Evolutionary conservation across 2,797 vertebrate species (phyloP), one percentile per base, ranked within the genome.

Genomic region (Geotrypetes seraphini): DNA sequence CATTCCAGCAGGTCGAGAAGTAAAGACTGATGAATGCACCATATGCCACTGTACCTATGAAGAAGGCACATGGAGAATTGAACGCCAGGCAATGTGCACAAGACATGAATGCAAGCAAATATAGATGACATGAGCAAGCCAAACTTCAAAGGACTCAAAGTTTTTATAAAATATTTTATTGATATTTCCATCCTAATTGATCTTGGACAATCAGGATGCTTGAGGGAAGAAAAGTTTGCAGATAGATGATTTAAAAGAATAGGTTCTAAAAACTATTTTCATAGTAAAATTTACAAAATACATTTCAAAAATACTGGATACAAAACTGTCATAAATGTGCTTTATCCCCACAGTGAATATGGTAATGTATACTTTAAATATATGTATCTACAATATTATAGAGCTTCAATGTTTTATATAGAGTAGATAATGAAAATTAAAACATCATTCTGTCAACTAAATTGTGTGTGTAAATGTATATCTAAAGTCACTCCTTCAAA

Each of bases 31-130:
- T 13, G 92, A 95, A 28, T 99, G 96, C 43, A 99, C 96, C 50
- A 89, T 96, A 73, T 99, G 96, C 61, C 96, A 99, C 81, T 99
- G 96, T 61, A 98, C 94, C 12, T 99, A 97, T 0, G 96, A 99
- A 69, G 94, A 96, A 51, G 92, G 90, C 44, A 97, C 94, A 0
- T 99, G 94, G 94, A 83, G 92, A 57, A 92, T 98, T 22, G 95
- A 97, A 41, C 83, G 89, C 13, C 94, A 98, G 73, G 96, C 96
- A 16, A 90, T 90, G 83, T 99, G 96, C 80, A 97, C 89, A 20
- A 89, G 86, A 63, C 94, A 99, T 13, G 95, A 97, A 66, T 99
- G 95, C 83, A 85, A 90, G 68, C 86, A 84, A 31, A 92, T 86
- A 67, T 96, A 93, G 70, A 66, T 38, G 11, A n/a, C n/a, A n/a